Percentiles rank a stretch among this genome's conserved stretches.
These are phyloP conservation scores for Drosophila neocordata DNA, from an alignment of 1,140 invertebrate species.

Conservation along the genomic window DNA sequence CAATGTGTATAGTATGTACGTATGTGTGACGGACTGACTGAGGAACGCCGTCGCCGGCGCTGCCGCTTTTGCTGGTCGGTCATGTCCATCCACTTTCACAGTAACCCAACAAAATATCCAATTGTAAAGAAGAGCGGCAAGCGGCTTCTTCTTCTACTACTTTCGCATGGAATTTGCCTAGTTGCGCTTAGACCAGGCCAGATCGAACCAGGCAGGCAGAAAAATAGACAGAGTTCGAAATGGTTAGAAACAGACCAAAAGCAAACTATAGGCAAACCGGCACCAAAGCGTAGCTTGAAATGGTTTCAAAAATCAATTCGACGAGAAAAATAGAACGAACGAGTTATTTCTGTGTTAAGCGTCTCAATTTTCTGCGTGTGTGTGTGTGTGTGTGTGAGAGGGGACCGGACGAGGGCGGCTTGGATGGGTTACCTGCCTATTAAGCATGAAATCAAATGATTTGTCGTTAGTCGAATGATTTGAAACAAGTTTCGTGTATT, in stretches of 20 bases:
- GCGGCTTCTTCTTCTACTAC: constrained; percentile 40
- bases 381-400: constrained; percentile 13
- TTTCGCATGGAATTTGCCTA: constrained; percentile 66
- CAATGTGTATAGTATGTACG: neutral
- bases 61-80: constrained; percentile 55
- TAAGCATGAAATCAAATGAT: constrained; percentile 48
- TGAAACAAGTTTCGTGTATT: constrained; percentile 70
- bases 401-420: constrained; percentile 19
- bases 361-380: constrained; percentile 56
- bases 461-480: constrained; percentile 63
- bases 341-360: constrained; percentile 78
- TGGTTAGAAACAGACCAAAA: constrained; percentile 22
- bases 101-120: constrained; percentile 47
- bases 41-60: constrained; percentile 24
- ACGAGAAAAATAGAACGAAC: constrained; percentile 78
- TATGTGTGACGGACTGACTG: neutral
- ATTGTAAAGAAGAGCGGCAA: constrained; percentile 35
- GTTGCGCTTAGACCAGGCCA: constrained; percentile 36
- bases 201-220: constrained; percentile 19
- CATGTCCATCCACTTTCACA: constrained; percentile 68
- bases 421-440: constrained; percentile 20
- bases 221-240: constrained; percentile 48
- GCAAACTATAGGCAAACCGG: constrained; percentile 53
- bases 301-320: constrained; percentile 81
- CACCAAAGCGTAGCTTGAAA: constrained; percentile 69